Evolutionary conservation across 1,140 invertebrate genomes (phyloP), one percentile per base, ranked within the genome.

Genomic region (Pseudachorutes palmiensis): DNA sequence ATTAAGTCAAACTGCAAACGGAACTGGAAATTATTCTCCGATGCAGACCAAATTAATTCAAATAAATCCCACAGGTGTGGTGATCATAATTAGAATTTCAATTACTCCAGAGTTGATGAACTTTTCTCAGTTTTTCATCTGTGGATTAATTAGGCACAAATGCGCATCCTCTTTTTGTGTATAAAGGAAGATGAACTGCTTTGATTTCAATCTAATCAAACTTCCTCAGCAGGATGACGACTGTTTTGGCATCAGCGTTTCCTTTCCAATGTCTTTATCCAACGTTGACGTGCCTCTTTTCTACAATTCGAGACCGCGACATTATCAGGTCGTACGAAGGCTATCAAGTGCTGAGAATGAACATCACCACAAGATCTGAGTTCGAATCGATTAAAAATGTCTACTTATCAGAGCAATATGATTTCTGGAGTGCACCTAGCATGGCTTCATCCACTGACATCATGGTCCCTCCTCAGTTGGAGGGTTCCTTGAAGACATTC

Each of bases 321-420:
- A 48, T 65, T n/a, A 62, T 72, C 24, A 62, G 59, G 28, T 62
- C 48, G 33, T 73, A 73, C 49, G 61, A 70, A 26, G 71, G 71
- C 12, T 74, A 74, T 41, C 55, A 74, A 70, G 70, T 74, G 9
- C 32, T 74, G 0, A 24, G 72, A 26, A 55, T 74, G 1, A 64
- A 74, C n/a, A 31, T 64, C 0, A 63, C 70, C 1, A 49, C 61
- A 16, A 32, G 12, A 22, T 22, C 33, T 16, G 31, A 49, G 9
- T 70, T 67, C 45, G 68, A 71, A 28, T 33, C 65, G 2, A 22
- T 74, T 16, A 71, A 65, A 48, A 70, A 67, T 33, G 49, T 74
- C n/a, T 74, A 63, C 51, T 51, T 65, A 16, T 48, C 45, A 31
- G 72, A 71, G 28, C 65, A 71, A 26, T 65, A 64, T 64, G 72